Evolutionary conservation across 2,888 invertebrate species (phyloP).

Genomic region (Coremacera marginata): DNA sequence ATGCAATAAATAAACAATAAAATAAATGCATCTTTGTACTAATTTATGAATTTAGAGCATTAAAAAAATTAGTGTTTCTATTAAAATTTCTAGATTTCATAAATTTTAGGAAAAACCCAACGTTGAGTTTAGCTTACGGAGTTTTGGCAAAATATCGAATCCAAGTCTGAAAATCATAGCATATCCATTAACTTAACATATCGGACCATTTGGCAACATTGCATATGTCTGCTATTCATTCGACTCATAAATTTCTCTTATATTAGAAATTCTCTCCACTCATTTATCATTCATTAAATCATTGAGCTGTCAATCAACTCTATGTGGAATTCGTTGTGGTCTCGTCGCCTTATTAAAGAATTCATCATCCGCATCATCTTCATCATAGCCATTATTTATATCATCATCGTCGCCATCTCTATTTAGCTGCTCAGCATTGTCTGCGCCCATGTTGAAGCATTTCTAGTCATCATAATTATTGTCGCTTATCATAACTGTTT

Average conservation of each 20-base stretch:
- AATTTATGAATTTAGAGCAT: too few species aligned
- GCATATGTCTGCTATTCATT: not conserved
- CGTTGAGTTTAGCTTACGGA: too few species aligned
- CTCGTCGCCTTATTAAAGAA: not conserved
- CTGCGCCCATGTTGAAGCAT: not conserved
- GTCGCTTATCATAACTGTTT: not conserved
- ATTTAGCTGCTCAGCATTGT: not conserved
- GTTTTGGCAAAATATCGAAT: too few species aligned
- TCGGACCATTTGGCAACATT: too few species aligned
- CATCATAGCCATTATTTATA: not conserved
- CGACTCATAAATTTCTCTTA: not conserved
- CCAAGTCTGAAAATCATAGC: too few species aligned
- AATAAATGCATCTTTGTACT: too few species aligned
- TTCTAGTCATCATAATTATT: constrained; percentile 2
- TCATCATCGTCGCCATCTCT: not conserved
- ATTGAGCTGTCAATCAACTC: constrained; percentile 29
- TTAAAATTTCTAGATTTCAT: too few species aligned
- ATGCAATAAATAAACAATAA: too few species aligned
- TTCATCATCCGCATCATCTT: not conserved
- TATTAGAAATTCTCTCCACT: not conserved
- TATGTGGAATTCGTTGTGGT: constrained; percentile 23
- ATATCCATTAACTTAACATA: too few species aligned
- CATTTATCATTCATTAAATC: constrained; percentile 28
- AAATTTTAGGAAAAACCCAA: too few species aligned
- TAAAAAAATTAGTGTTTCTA: too few species aligned